Conservation (phyloP, 1,140 invertebrate genomes). For the Mercenaria mercenaria region DNA sequence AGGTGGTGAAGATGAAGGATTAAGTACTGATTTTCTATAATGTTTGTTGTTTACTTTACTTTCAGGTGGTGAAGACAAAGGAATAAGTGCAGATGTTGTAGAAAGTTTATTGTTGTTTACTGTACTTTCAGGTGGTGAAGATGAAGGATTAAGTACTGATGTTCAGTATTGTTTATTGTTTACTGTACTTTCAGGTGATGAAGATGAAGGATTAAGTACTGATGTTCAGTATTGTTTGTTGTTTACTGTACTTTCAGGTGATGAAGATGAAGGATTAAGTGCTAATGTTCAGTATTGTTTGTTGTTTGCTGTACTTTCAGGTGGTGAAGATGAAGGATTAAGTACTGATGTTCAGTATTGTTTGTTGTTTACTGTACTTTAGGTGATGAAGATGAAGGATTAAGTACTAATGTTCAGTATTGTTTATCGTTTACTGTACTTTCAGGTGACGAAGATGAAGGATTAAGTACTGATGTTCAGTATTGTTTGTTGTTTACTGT, state of each 20-base stretch:
- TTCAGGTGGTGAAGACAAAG: constrained; percentile 24
- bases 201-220: too few relatives aligned
- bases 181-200: too few relatives aligned
- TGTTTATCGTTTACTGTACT: not conserved
- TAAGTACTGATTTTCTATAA: too few relatives aligned
- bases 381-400: too few relatives aligned
- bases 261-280: constrained; percentile 52
- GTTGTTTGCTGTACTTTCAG: not conserved
- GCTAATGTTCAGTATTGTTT: constrained; percentile 57
- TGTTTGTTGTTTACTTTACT: not conserved
- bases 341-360: constrained; percentile 74
- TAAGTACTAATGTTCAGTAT: too few relatives aligned
- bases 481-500: not conserved
- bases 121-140: not conserved
- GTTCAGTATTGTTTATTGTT: too few relatives aligned
- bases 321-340: constrained; percentile 26
- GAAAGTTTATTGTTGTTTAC: not conserved
- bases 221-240: not conserved
- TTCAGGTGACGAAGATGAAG: constrained; percentile 25
- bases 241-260: not conserved
- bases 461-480: constrained; percentile 67
- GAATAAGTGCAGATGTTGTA: constrained; percentile 72
- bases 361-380: too few relatives aligned
- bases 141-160: too few relatives aligned
- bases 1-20: too few relatives aligned